Evolutionary conservation across 2,888 invertebrate genomes (phyloP).

Genomic region (Malthinus flaveolus): DNA sequence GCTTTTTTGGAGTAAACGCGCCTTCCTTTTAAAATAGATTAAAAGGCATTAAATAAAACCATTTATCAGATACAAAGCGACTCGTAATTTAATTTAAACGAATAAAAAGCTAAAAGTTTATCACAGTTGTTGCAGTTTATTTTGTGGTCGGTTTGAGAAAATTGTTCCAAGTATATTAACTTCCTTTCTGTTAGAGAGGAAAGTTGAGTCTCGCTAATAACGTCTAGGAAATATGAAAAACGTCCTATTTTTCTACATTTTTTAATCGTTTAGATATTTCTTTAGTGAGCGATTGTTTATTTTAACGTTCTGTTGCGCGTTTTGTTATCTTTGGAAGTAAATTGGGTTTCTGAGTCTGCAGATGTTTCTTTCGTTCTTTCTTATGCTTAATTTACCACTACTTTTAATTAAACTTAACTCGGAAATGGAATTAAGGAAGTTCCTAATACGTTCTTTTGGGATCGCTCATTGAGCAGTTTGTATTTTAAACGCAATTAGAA

Average conservation of each 20-base stretch:
- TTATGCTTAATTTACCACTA: too few species aligned
- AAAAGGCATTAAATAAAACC: constrained; percentile 21
- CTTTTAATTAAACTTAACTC: too few species aligned
- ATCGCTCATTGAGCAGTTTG: too few species aligned
- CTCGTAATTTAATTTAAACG: constrained; percentile 35
- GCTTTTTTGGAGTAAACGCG: constrained; percentile 8
- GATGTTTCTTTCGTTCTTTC: too few species aligned
- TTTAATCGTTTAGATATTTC: not conserved
- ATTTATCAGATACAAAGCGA: constrained; percentile 31
- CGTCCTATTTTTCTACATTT: too few species aligned
- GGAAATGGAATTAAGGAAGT: too few species aligned
- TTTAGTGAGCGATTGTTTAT: too few species aligned
- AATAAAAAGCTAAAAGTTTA: constrained; percentile 32
- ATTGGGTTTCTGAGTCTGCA: too few species aligned
- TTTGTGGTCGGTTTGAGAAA: constrained; percentile 16
- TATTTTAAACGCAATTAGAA: too few species aligned
- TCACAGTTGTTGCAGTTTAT: constrained; percentile 23
- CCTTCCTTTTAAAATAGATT: constrained; percentile 17
- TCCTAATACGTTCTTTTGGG: too few species aligned
- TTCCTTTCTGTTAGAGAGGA: not conserved
- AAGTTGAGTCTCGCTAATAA: constrained; percentile 4
- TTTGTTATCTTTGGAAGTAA: too few species aligned
- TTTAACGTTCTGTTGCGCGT: not conserved
- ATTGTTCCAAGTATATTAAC: constrained; percentile 13
- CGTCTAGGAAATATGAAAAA: constrained; percentile 12